These are phyloP conservation scores for Eupithecia centaureata DNA, from an alignment of 2,888 invertebrate species.

Conservation along the genomic window DNA sequence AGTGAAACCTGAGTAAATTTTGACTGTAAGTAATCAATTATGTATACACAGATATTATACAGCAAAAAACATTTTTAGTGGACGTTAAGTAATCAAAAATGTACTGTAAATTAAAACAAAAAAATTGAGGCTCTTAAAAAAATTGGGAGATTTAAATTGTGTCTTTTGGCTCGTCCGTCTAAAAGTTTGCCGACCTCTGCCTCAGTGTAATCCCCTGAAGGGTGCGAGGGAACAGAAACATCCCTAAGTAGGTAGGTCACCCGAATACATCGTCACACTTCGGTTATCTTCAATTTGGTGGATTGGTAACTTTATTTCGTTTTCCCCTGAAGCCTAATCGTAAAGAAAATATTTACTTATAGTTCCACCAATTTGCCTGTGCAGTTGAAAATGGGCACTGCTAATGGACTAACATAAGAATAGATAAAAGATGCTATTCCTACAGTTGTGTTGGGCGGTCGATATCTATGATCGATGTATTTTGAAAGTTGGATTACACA, in stretches of 20 bases:
- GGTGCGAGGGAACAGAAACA: slow-evolving; percentile 11
- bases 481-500: background rate
- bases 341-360: slow-evolving; percentile 25
- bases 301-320: slow-evolving; percentile 35
- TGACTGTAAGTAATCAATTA: too few species aligned
- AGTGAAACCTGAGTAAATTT: too few species aligned
- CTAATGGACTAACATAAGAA: too few species aligned
- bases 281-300: slow-evolving; percentile 36
- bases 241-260: slow-evolving; percentile 30
- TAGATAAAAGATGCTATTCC: too few species aligned
- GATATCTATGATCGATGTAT: background rate
- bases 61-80: too few species aligned
- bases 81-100: too few species aligned
- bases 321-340: slow-evolving; percentile 21
- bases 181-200: too few species aligned
- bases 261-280: slow-evolving; percentile 34
- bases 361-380: background rate
- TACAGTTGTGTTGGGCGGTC: background rate
- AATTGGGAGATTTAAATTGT: too few species aligned
- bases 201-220: slow-evolving; percentile 12
- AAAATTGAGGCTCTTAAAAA: too few species aligned
- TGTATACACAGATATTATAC: too few species aligned
- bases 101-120: too few species aligned
- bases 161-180: too few species aligned
- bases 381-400: background rate